These are phyloP conservation scores for Lithophane socia DNA, from an alignment of 2,888 invertebrate species.

Conservation along the genomic window DNA sequence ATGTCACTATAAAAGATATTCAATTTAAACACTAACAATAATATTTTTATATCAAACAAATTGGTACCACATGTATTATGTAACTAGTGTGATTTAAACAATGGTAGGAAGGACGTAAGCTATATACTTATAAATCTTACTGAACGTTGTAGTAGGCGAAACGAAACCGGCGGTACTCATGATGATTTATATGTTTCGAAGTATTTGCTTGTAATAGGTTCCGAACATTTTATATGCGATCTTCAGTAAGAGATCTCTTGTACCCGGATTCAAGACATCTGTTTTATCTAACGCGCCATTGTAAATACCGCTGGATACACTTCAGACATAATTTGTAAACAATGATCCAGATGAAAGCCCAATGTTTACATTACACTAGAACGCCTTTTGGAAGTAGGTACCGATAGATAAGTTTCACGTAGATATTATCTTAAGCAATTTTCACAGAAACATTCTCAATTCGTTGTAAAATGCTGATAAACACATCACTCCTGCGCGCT, in stretches of 20 bases:
- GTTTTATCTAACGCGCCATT: constrained; percentile 78
- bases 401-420: constrained; percentile 63
- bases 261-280: constrained; percentile 80
- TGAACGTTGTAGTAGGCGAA: constrained; percentile 55
- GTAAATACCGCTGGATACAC: constrained; percentile 78
- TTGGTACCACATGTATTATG: constrained; percentile 22
- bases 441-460: constrained; percentile 52
- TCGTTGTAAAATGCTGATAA: constrained; percentile 61
- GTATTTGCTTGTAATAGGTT: constrained; percentile 44
- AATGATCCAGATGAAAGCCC: constrained; percentile 80
- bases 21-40: constrained; percentile 34
- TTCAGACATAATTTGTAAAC: constrained; percentile 79
- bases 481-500: constrained; percentile 56
- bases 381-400: constrained; percentile 65
- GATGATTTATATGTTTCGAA: constrained; percentile 49
- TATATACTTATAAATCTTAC: constrained; percentile 48
- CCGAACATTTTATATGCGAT: constrained; percentile 60
- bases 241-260: constrained; percentile 62
- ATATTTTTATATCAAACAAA: constrained; percentile 49
- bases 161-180: constrained; percentile 33
- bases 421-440: constrained; percentile 62
- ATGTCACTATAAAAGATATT: constrained; percentile 39
- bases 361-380: constrained; percentile 79
- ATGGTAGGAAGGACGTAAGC: constrained; percentile 43
- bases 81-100: constrained; percentile 31